These are phyloP conservation scores for Setipinna tenuifilis DNA, from an alignment of 2,797 vertebrate genomes.

Conservation along the genomic window DNA sequence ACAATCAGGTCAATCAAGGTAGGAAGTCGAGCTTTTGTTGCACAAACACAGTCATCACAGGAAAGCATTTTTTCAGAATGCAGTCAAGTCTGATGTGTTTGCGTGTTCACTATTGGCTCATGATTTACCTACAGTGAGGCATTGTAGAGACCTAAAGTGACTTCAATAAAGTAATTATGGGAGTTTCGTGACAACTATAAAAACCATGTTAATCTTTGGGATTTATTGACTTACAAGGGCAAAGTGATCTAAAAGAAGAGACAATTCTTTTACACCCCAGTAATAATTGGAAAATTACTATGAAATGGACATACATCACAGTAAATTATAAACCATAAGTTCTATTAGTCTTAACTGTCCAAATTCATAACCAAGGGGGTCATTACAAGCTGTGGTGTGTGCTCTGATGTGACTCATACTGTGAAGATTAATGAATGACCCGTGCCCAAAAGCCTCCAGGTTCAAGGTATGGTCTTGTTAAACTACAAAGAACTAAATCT, in stretches of 20 bases:
- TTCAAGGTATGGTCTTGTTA: constrained; percentile 63
- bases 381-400: constrained; percentile 23
- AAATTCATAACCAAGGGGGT: background rate
- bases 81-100: background rate
- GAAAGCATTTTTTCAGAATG: background rate
- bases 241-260: background rate
- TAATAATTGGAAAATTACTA: background rate
- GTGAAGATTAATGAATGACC: constrained; percentile 62
- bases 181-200: background rate
- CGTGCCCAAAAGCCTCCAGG: constrained; percentile 42
- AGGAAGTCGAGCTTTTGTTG: background rate
- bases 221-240: background rate
- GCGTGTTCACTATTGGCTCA: background rate
- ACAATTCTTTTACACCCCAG: background rate
- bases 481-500: background rate
- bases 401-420: constrained; percentile 49
- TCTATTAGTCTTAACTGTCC: background rate
- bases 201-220: background rate
- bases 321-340: background rate
- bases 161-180: background rate
- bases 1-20: background rate
- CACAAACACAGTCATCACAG: background rate
- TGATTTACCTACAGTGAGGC: background rate
- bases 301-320: background rate
- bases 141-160: background rate